Percentiles rank a stretch among this genome's conserved stretches.
Evolutionary conservation across 92 coral and sea anemone genomes (phyloP).

Genomic region (Porites rus): DNA sequence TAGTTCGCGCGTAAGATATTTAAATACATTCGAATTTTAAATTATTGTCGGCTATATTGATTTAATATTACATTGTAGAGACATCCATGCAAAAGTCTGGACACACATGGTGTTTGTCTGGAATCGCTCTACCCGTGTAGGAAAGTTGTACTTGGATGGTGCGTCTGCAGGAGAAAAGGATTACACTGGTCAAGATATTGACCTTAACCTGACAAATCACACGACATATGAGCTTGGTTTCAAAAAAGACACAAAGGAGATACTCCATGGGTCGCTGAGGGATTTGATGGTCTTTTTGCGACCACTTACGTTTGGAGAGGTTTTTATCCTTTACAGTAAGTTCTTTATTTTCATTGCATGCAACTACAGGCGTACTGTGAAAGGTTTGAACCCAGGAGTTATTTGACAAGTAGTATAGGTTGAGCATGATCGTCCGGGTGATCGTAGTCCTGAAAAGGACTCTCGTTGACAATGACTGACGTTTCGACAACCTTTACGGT

Average conservation of each 20-base stretch:
- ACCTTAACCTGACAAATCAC: conserved; percentile 62
- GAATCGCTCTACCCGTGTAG: conserved; percentile 38
- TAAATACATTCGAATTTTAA: too few species aligned
- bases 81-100: conserved; percentile 39
- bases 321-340: conserved; percentile 48
- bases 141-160: conserved; percentile 17
- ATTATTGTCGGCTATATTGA: too few species aligned
- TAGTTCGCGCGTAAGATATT: too few species aligned
- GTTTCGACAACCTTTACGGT: too few species aligned
- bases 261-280: conserved; percentile 50
- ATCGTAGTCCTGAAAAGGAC: too few species aligned
- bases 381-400: too few species aligned
- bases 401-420: too few species aligned
- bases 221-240: conserved; percentile 62
- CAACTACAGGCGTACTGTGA: not conserved
- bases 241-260: conserved; percentile 41
- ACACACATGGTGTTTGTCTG: conserved; percentile 49
- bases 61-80: not conserved
- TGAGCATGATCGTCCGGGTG: too few species aligned
- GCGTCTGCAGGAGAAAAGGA: not conserved
- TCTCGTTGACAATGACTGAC: too few species aligned
- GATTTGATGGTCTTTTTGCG: conserved; percentile 54
- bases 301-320: conserved; percentile 29
- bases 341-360: too few species aligned
- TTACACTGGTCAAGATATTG: conserved; percentile 28